A percentile compares a stretch with the other conserved stretches of the same genome.
Conservation (phyloP, 2,888 invertebrate species). For the Lucinisca nassula region DNA sequence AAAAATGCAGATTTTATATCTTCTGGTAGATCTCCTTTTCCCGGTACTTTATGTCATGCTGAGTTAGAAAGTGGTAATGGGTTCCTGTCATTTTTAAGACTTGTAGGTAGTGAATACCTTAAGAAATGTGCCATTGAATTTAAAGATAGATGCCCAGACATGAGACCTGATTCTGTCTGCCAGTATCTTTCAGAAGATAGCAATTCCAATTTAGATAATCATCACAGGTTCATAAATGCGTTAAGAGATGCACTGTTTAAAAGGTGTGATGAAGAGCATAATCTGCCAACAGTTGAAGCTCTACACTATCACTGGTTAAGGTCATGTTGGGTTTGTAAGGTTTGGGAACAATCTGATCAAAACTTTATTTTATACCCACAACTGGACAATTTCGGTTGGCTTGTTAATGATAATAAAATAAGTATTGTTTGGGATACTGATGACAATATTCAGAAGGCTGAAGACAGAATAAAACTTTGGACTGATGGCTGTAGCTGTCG, state of each 20-base stretch:
- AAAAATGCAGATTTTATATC: neutral
- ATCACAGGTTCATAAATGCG: neutral
- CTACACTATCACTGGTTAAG: slow-evolving; percentile 8
- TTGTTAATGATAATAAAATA: neutral
- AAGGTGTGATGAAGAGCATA: slow-evolving; percentile 13
- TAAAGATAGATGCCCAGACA: neutral
- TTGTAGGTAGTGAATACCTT: slow-evolving; percentile 14
- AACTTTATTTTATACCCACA: neutral
- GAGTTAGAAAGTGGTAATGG: neutral
- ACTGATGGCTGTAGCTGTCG: slow-evolving; percentile 9
- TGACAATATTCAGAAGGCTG: neutral
- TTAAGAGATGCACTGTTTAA: slow-evolving; percentile 11
- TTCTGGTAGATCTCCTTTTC: neutral
- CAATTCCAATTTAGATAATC: neutral
- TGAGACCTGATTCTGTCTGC: neutral
- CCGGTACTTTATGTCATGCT: neutral
- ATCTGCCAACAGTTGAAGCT: slow-evolving; percentile 9
- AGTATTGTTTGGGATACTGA: slow-evolving; percentile 12
- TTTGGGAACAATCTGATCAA: neutral
- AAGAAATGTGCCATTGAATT: neutral
- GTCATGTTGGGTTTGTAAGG: slow-evolving; percentile 13
- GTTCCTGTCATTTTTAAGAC: slow-evolving; percentile 5
- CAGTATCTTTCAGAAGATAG: neutral
- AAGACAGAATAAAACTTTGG: slow-evolving; percentile 5
- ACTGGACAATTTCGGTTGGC: neutral